Evolutionary conservation across 2,888 invertebrate species (phyloP), one percentile per base, ranked within the genome.

Genomic region (Sepiola atlantica): DNA sequence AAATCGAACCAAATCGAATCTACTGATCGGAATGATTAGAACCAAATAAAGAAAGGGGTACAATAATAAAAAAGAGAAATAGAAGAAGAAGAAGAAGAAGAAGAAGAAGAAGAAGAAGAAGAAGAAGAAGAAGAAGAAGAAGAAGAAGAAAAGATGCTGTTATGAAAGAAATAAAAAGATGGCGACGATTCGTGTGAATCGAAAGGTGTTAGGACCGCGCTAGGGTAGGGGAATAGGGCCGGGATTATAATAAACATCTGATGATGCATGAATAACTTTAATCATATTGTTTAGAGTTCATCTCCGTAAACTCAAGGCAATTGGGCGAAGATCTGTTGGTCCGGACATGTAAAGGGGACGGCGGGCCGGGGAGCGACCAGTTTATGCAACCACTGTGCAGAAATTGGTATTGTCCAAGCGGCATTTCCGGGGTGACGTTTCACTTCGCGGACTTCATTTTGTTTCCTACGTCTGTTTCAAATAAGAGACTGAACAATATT

Each of bases 361-460:
- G 8, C 4, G 45, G 18, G n/a, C 16, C 77, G 14, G 77, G 77
- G n/a, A 77, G n/a, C 14, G n/a, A 32, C n/a, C n/a, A 77, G 77
- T 77, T 77, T 77, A 77, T 77, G 77, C 77, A 77, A 77, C 77
- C 77, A 77, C n/a, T n/a, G 77, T 45, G 77, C 77, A n/a, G 77
- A 2, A 77, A n/a, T n/a, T 77, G 77, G n/a, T n/a, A 77, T 14
- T n/a, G n/a, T n/a, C 77, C 77, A 16, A 32, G n/a, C 14, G 77
- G n/a, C 77, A 77, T n/a, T 45, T 45, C 77, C 77, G 12, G n/a
- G 18, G n/a, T n/a, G 12, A 28, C 14, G n/a, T 77, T 3, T n/a
- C 77, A 32, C 45, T 77, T 16, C n/a, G n/a, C 77, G 18, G 14
- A n/a, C 77, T 77, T 77, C n/a, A 12, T n/a, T 77, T n/a, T 45